phyloP scores from a whole-genome alignment of 1,140 invertebrate species.

The Dendroctonus valens region DNA sequence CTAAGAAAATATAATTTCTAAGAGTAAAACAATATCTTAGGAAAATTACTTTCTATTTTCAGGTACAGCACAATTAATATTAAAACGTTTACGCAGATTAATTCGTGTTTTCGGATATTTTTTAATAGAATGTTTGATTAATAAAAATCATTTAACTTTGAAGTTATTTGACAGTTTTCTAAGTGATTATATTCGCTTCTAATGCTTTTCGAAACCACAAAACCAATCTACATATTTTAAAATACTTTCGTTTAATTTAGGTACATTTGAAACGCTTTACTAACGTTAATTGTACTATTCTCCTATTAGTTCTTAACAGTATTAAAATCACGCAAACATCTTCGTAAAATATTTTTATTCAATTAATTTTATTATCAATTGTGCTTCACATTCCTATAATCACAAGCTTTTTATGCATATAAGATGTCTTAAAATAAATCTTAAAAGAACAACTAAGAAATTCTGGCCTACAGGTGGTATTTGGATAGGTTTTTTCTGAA shows the following conservation, averaged over 20 bases:
- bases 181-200: too few species aligned
- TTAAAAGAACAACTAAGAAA: too few species aligned
- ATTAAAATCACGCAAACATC: too few species aligned
- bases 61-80: conserved; percentile 26
- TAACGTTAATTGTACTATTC: neutral
- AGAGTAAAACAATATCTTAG: conserved; percentile 10
- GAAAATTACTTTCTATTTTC: conserved; percentile 22
- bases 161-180: too few species aligned
- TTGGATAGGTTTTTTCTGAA: too few species aligned
- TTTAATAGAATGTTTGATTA: too few species aligned
- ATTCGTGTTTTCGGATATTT: neutral
- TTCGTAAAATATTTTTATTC: neutral
- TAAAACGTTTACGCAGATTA: conserved; percentile 5
- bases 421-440: neutral
- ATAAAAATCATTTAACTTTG: too few species aligned
- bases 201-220: too few species aligned
- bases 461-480: too few species aligned
- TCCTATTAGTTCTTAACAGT: neutral
- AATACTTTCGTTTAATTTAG: too few species aligned
- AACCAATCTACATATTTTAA: too few species aligned
- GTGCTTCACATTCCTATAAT: conserved; percentile 9
- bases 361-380: conserved; percentile 19
- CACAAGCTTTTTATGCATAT: conserved; percentile 12
- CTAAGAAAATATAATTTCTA: conserved; percentile 26
- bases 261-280: too few species aligned